Evolutionary conservation across 2,888 invertebrate species (phyloP), one percentile per base, ranked within the genome.

Genomic region (Eupithecia insigniata): DNA sequence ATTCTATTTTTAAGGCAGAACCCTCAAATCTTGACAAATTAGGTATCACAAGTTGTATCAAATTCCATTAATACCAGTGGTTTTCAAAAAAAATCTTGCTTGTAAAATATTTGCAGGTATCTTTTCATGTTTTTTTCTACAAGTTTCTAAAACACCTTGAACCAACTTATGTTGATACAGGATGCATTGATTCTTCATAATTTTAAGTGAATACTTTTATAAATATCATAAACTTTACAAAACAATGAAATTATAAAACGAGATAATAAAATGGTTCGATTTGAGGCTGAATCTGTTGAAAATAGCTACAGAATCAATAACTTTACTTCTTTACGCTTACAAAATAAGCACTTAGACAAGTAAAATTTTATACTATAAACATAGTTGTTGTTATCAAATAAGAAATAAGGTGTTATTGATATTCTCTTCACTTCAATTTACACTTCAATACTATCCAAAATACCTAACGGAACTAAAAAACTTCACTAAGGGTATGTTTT

Each of bases 21-120:
- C 26, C 26, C 26, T 26, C 0, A 64, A 26, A 39, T 64, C 34
- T 39, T 36, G 64, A 64, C 64, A 64, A 39, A 64, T 64, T 64
- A 64, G 64, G 5, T 64, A 64, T 64, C 62, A 26, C 22, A 12
- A 64, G 14, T 34, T 39, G 64, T 26, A 64, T 64, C 26, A 12
- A 36, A 26, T 36, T 26, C 26, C 39, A 64, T 64, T 22, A 36
- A 64, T 6, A 39, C 22, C 4, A 4, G n/a, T 16, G 10, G 6
- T 61, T n/a, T 60, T 10, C 0, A 60, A 7, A n/a, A 32, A 32
- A 30, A 32, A 58, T 12, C 30, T 28, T 0, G 16, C 28, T 60
- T 60, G 2, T 14, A 7, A 30, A 18, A 30, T 18, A 18, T 32
- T 60, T 43, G 18, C 43, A 18, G 6, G 43, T 43, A 18, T 16